Evolutionary conservation across 2,888 invertebrate species (phyloP).

Genomic region (Eristalinus aeneus): DNA sequence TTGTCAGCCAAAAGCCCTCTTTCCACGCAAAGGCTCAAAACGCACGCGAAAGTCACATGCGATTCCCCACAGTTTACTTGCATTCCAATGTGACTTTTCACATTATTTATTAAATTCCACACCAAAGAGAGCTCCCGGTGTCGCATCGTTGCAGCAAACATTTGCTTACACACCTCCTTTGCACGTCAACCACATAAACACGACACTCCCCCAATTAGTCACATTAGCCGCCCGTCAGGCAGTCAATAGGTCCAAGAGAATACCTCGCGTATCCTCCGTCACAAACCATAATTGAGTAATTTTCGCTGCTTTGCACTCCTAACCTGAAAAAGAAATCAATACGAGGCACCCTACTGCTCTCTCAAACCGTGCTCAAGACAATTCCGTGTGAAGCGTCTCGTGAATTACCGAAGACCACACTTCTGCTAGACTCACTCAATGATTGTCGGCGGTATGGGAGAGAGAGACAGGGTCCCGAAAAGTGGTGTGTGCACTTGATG

Average conservation of each 20-base stretch:
- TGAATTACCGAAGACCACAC: conserved; percentile 46
- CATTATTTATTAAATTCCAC: conserved; percentile 31
- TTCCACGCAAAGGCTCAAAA: no score
- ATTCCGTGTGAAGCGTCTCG: conserved; percentile 48
- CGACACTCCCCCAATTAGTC: neutral
- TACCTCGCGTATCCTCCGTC: neutral
- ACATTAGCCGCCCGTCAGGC: neutral
- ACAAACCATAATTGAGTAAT: conserved; percentile 10
- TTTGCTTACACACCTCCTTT: conserved; percentile 4
- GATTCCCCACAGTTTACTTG: neutral
- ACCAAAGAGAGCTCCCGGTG: conserved; percentile 13
- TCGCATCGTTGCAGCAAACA: conserved; percentile 26
- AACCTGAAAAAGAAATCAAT: conserved; percentile 41
- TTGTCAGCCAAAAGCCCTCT: no score
- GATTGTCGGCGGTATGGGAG: neutral
- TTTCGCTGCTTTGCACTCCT: conserved; percentile 8
- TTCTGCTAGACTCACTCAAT: conserved; percentile 13
- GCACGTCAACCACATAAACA: neutral
- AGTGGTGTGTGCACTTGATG: neutral
- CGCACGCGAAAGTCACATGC: neutral
- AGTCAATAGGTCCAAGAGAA: neutral
- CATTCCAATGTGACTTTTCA: neutral
- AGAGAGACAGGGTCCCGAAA: neutral
- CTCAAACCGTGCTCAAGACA: conserved; percentile 31
- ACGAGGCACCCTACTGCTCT: conserved; percentile 28